A percentile compares a stretch with the other conserved stretches of the same genome.
Evolutionary conservation across 2,797 vertebrate genomes (phyloP).

Genomic region (Bufotes viridis): DNA sequence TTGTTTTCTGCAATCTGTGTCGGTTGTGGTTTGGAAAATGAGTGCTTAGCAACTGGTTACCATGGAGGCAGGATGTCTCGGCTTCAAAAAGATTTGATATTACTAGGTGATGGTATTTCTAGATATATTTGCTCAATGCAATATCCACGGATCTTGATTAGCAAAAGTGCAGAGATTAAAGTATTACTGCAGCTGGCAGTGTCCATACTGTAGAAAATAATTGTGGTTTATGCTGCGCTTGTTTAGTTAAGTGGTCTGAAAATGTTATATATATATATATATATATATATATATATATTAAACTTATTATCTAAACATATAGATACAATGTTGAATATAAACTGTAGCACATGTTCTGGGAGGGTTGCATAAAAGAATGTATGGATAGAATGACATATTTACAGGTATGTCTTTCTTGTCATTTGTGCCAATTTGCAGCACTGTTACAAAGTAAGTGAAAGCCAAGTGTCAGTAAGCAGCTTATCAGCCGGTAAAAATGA

Average conservation of each 20-base stretch:
- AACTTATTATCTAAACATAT: not conserved
- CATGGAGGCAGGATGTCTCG: conserved; percentile 27
- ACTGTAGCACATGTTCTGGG: not conserved
- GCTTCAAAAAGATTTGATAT: conserved; percentile 35
- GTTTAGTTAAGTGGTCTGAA: not conserved
- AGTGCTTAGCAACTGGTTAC: conserved; percentile 42
- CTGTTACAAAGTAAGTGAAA: not conserved
- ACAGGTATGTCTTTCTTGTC: not conserved
- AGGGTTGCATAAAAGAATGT: not conserved
- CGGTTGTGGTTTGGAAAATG: conserved; percentile 8
- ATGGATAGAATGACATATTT: not conserved
- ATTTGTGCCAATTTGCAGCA: not conserved
- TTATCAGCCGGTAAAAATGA: not conserved
- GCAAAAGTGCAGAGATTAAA: conserved; percentile 3
- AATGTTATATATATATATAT: not conserved
- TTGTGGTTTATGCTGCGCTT: not conserved
- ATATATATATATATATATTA: not conserved
- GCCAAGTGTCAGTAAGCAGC: conserved; percentile 1
- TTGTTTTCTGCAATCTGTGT: conserved; percentile 54
- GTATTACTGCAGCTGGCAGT: not conserved
- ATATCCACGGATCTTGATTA: conserved; percentile 21
- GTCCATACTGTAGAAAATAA: not conserved
- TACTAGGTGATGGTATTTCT: conserved; percentile 16
- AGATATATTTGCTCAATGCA: conserved; percentile 13
- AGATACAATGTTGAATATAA: not conserved